Evolutionary conservation across 2,888 invertebrate species (phyloP).

Genomic region (Aphodius granarius): DNA sequence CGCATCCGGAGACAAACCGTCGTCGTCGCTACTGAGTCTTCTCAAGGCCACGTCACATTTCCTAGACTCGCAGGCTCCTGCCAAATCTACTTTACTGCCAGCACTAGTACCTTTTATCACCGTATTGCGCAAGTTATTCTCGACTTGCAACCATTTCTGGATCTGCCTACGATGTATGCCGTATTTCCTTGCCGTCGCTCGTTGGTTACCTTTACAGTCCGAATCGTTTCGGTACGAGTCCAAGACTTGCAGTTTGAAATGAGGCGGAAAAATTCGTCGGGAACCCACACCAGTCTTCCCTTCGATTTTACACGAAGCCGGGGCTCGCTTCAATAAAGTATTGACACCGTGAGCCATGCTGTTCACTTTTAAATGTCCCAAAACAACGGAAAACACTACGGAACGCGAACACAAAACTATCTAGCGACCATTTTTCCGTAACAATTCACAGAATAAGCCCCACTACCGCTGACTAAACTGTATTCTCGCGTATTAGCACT

Average conservation of each 20-base stretch:
- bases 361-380: too few relatives aligned
- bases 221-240: conserved; percentile 84
- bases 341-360: conserved; percentile 63
- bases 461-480: conserved; percentile 58
- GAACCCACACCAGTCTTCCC: conserved; percentile 68
- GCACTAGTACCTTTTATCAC: conserved; percentile 57
- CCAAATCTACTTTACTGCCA: conserved; percentile 9
- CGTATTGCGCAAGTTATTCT: conserved; percentile 75
- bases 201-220: conserved; percentile 87
- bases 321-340: conserved; percentile 55
- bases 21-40: too few relatives aligned
- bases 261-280: conserved; percentile 84
- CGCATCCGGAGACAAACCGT: conserved; percentile 34
- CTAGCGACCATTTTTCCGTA: conserved; percentile 57
- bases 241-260: conserved; percentile 86
- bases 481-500: conserved; percentile 69
- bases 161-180: conserved; percentile 88
- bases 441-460: conserved; percentile 55
- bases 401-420: conserved; percentile 49
- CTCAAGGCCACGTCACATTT: conserved; percentile 49
- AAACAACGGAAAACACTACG: conserved; percentile 11
- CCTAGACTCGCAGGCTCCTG: conserved; percentile 34
- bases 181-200: conserved; percentile 88
- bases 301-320: conserved; percentile 37
- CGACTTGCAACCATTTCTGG: conserved; percentile 90